phyloP scores from a whole-genome alignment of 2,113 vertebrate genomes.

The Narcine bancroftii region DNA sequence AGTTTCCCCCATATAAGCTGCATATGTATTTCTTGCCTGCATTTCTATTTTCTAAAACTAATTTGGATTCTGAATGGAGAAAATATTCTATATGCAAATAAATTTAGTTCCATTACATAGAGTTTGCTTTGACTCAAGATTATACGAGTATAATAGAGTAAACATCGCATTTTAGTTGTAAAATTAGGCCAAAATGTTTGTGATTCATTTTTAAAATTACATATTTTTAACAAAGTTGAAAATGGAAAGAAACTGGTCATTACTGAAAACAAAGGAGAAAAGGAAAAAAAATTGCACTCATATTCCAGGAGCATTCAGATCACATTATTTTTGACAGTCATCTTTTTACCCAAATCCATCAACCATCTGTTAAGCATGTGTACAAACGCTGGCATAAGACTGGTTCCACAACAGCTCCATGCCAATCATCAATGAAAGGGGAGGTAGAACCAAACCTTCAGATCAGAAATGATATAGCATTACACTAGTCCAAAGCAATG shows the following conservation, averaged over 20 bases:
- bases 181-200: background rate
- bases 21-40: background rate
- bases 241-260: background rate
- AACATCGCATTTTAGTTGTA: background rate
- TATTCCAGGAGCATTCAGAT: background rate
- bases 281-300: background rate
- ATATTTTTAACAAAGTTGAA: background rate
- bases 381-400: constrained; percentile 19
- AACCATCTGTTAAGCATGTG: constrained; percentile 36
- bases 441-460: constrained; percentile 10
- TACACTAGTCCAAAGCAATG: constrained; percentile 27
- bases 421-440: constrained; percentile 32
- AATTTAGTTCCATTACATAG: background rate
- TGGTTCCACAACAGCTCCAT: background rate
- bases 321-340: constrained; percentile 19
- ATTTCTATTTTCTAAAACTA: background rate
- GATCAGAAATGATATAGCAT: constrained; percentile 21
- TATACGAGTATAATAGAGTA: background rate
- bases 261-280: background rate
- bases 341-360: constrained; percentile 26
- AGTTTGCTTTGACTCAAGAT: background rate
- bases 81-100: background rate
- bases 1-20: background rate
- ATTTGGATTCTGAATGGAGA: background rate
- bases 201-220: background rate